A percentile compares a stretch with the other conserved stretches of the same genome.
phyloP scores from a whole-genome alignment of 2,888 invertebrate species.

The Hirtodrosophila cameraria region DNA sequence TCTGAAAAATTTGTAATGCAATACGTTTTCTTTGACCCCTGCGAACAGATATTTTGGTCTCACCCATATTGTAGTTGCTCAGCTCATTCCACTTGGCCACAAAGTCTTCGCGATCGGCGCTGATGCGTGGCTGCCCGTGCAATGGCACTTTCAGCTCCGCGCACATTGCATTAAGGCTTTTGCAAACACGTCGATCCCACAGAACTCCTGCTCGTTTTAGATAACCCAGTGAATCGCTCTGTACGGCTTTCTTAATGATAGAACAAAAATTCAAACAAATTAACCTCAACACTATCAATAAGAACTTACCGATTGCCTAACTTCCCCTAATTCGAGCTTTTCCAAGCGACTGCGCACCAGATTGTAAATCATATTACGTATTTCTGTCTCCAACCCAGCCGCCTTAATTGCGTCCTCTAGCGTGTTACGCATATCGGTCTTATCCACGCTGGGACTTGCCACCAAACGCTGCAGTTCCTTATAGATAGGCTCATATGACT shows the following conservation, averaged over 20 bases:
- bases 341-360: slow-evolving; percentile 87
- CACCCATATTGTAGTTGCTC: slow-evolving; percentile 94
- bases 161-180: slow-evolving; percentile 97
- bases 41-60: no score
- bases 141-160: slow-evolving; percentile 94
- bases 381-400: slow-evolving; percentile 91
- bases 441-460: slow-evolving; percentile 90
- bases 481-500: slow-evolving; percentile 90
- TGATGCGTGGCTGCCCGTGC: slow-evolving; percentile 89
- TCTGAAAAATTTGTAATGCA: no score
- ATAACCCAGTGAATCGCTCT: slow-evolving; percentile 89
- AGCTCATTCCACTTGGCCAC: slow-evolving; percentile 95
- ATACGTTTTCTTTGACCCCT: no score
- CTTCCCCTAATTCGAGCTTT: slow-evolving; percentile 40
- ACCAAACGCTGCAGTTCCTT: slow-evolving; percentile 91
- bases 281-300: no score
- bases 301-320: slow-evolving; percentile 46
- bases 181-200: slow-evolving; percentile 97
- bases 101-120: slow-evolving; percentile 92
- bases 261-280: neutral
- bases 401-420: slow-evolving; percentile 90
- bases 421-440: slow-evolving; percentile 91
- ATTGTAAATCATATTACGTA: slow-evolving; percentile 93
- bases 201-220: slow-evolving; percentile 93
- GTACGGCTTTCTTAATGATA: slow-evolving; percentile 46